These are phyloP conservation scores for Aelia acuminata DNA, from an alignment of 2,888 invertebrate genomes.

Conservation along the genomic window DNA sequence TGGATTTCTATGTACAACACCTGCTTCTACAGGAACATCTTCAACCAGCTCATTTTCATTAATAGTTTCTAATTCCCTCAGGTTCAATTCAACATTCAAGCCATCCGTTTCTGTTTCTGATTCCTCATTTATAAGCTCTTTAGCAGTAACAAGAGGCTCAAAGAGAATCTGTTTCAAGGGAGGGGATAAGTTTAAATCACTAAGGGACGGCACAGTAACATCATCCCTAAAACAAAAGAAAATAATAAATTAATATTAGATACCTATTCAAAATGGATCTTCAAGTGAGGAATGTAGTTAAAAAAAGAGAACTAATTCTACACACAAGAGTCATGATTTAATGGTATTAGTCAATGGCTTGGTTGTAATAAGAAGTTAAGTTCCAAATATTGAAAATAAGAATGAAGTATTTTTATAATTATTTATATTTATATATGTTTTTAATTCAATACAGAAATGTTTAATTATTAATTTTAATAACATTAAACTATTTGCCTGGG, in stretches of 20 bases:
- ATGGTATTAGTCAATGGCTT: too few species aligned
- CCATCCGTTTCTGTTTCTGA: constrained; percentile 65
- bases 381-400: too few species aligned
- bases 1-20: not conserved
- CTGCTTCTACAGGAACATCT: constrained; percentile 57
- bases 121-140: constrained; percentile 66
- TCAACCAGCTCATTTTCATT: constrained; percentile 67
- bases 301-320: too few species aligned
- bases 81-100: constrained; percentile 41
- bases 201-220: constrained; percentile 66
- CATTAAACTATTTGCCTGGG: too few species aligned
- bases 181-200: constrained; percentile 66
- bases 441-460: too few species aligned
- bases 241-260: not conserved
- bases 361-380: too few species aligned
- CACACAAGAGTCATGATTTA: too few species aligned
- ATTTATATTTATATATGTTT: too few species aligned
- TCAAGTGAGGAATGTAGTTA: too few species aligned
- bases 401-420: too few species aligned
- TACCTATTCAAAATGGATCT: too few species aligned
- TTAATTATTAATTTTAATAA: too few species aligned
- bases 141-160: constrained; percentile 58
- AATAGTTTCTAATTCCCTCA: constrained; percentile 48
- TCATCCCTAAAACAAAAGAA: constrained; percentile 68
- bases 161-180: constrained; percentile 66